Percentiles rank a stretch among this genome's conserved stretches.
phyloP scores from a whole-genome alignment of 2,113 vertebrate genomes.

The Recurvirostra avosetta region DNA sequence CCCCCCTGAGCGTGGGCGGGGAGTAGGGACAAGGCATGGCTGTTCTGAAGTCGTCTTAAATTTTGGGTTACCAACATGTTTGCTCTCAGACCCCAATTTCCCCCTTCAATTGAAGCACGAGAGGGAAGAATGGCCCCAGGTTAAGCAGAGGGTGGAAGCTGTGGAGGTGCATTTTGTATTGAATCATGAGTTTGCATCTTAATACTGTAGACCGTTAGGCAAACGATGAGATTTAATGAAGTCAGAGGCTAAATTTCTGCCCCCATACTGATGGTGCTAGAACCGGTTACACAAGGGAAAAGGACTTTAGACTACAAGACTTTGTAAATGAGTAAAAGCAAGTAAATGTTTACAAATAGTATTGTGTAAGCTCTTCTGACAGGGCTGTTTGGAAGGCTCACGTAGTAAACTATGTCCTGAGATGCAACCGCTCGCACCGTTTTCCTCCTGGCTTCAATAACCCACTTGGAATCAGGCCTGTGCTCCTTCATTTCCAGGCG shows the following conservation, averaged over 20 bases:
- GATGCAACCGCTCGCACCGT: background rate
- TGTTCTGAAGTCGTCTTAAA: background rate
- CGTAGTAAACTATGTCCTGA: background rate
- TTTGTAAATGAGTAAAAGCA: constrained; percentile 57
- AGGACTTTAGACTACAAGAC: constrained; percentile 41
- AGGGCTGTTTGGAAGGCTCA: background rate
- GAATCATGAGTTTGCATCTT: fast-evolving
- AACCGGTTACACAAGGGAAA: background rate
- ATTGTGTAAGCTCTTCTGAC: constrained; percentile 22
- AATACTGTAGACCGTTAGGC: fast-evolving
- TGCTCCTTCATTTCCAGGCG: fast-evolving
- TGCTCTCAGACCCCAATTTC: background rate
- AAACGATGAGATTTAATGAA: fast-evolving
- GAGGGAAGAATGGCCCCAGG: background rate
- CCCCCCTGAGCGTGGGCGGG: background rate
- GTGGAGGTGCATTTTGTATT: fast-evolving
- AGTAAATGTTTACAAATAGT: constrained; percentile 68
- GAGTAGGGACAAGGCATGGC: background rate
- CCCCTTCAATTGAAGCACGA: background rate
- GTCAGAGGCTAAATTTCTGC: background rate
- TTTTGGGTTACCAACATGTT: fast-evolving
- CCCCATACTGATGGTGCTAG: background rate
- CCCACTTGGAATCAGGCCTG: constrained; percentile 28
- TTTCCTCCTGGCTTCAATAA: background rate
- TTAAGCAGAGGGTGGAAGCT: background rate